phyloP scores from a whole-genome alignment of 2,888 invertebrate genomes.

The Ferrisia virgata region DNA sequence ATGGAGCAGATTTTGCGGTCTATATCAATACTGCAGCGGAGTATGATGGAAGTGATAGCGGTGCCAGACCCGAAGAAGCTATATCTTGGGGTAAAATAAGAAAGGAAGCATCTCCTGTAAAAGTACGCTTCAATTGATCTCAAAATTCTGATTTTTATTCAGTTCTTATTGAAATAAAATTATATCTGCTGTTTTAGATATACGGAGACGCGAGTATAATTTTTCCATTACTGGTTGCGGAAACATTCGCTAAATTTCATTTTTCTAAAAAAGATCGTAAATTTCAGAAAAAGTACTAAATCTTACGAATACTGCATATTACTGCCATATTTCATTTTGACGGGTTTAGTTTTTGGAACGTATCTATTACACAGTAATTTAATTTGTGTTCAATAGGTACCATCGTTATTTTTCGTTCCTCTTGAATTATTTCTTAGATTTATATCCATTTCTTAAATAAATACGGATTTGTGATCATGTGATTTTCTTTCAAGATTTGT shows the following conservation, averaged over 20 bases:
- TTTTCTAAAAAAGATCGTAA: conserved; percentile 20
- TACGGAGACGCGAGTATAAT: conserved; percentile 92
- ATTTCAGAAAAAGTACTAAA: background rate
- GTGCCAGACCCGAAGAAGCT: conserved; percentile 97
- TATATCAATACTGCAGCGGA: conserved; percentile 94
- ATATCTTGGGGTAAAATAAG: conserved; percentile 98
- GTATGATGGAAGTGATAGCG: conserved; percentile 97
- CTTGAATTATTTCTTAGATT: background rate
- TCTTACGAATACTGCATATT: background rate
- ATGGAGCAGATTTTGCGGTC: conserved; percentile 93
- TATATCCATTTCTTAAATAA: background rate
- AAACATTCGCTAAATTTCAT: conserved; percentile 80
- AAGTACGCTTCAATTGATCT: conserved; percentile 58
- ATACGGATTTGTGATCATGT: background rate
- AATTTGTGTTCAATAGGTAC: background rate
- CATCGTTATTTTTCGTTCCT: background rate
- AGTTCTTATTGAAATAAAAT: background rate
- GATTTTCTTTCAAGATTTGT: no score
- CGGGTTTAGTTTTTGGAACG: background rate
- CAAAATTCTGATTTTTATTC: no score
- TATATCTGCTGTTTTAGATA: conserved; percentile 56
- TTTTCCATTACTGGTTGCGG: conserved; percentile 90
- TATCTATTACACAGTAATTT: background rate
- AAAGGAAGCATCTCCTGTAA: conserved; percentile 82
- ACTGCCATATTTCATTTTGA: background rate